A percentile compares a stretch with the other conserved stretches of the same genome.
Conservation (phyloP, 2,888 invertebrate genomes). For the Heliconius sara region DNA sequence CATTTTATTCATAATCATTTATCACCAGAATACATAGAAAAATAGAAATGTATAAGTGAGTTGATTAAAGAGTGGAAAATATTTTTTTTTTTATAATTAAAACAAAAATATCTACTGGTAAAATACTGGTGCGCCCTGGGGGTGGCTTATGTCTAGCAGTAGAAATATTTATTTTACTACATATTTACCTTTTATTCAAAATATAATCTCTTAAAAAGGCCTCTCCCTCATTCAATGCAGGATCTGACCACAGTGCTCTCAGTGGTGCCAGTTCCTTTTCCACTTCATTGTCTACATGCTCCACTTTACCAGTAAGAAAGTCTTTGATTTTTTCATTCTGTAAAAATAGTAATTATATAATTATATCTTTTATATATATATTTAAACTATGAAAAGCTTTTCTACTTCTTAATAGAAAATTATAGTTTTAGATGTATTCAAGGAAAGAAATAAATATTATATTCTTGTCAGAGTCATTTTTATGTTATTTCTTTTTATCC, state of each 20-base stretch:
- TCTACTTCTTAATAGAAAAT: not conserved
- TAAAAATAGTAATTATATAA: constrained; percentile 39
- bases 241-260: constrained; percentile 93
- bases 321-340: constrained; percentile 81
- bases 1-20: too few relatives aligned
- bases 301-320: constrained; percentile 91
- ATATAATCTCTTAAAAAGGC: constrained; percentile 96
- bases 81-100: too few relatives aligned
- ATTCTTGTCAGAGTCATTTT: not conserved
- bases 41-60: too few relatives aligned
- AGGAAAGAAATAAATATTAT: too few relatives aligned
- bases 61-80: too few relatives aligned
- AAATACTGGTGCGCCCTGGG: too few relatives aligned
- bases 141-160: too few relatives aligned
- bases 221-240: constrained; percentile 91
- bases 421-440: not conserved
- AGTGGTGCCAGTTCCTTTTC: constrained; percentile 88
- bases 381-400: too few relatives aligned
- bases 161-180: not conserved
- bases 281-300: constrained; percentile 84
- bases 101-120: too few relatives aligned
- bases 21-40: too few relatives aligned
- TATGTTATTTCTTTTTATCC: too few relatives aligned
- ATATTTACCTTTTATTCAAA: constrained; percentile 88
- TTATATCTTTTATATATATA: not conserved